Evolutionary conservation across 2,888 invertebrate genomes (phyloP).

Genomic region (Macaria notata): DNA sequence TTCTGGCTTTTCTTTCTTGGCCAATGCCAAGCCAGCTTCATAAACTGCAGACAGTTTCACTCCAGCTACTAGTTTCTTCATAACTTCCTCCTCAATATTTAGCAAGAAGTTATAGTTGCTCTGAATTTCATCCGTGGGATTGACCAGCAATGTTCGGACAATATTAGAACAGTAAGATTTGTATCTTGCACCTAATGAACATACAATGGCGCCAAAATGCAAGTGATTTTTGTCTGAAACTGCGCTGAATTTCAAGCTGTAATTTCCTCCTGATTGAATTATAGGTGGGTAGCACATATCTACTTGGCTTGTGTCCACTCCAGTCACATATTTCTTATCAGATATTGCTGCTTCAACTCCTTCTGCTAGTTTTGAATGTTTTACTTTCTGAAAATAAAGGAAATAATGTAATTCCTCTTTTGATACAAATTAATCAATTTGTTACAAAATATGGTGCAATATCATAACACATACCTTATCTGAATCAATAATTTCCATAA

Average conservation of each 20-base stretch:
- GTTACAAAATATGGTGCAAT: slow-evolving; percentile 48
- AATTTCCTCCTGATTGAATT: slow-evolving; percentile 99
- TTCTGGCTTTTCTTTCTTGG: slow-evolving; percentile 93
- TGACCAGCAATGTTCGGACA: slow-evolving; percentile 96
- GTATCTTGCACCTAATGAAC: slow-evolving; percentile 96
- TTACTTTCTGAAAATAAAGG: slow-evolving; percentile 89
- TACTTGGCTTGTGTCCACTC: slow-evolving; percentile 93
- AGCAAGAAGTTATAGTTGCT: slow-evolving; percentile 96
- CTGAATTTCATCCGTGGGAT: slow-evolving; percentile 91
- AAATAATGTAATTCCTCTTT: background rate
- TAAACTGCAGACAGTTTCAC: slow-evolving; percentile 93
- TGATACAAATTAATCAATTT: background rate
- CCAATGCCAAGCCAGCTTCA: slow-evolving; percentile 89
- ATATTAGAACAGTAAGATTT: slow-evolving; percentile 99
- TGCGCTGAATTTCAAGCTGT: slow-evolving; percentile 98
- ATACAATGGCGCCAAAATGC: slow-evolving; percentile 98
- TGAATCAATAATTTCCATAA: slow-evolving; percentile 99
- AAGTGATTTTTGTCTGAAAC: slow-evolving; percentile 96
- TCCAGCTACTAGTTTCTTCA: slow-evolving; percentile 92
- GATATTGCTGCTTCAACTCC: slow-evolving; percentile 96
- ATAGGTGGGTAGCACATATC: slow-evolving; percentile 99
- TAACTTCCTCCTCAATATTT: slow-evolving; percentile 93
- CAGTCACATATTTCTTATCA: slow-evolving; percentile 97
- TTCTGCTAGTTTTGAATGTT: slow-evolving; percentile 96
- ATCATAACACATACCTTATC: slow-evolving; percentile 86